Conservation (phyloP, 2,888 invertebrate species). For the Pristionchus exspectatus region DNA sequence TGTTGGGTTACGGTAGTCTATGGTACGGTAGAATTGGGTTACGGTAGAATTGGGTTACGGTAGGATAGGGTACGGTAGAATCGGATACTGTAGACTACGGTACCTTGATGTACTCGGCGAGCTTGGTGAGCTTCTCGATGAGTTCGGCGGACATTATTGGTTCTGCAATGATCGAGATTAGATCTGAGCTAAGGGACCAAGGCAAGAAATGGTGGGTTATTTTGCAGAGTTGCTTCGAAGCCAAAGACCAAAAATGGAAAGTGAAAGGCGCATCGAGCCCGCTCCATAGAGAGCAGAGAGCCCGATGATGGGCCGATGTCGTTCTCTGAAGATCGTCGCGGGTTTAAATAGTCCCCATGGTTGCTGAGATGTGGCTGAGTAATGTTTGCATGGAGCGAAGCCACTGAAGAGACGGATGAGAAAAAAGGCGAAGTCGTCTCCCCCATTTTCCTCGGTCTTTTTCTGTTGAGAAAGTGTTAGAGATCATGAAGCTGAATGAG, state of each 20-base stretch:
- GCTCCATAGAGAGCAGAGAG: neutral
- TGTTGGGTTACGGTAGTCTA: no score
- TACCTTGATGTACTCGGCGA: conserved; percentile 17
- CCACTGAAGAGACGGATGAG: neutral
- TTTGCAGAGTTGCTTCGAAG: neutral
- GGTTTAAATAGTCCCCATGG: neutral
- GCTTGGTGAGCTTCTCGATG: conserved; percentile 7
- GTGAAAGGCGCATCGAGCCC: neutral
- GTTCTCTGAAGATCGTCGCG: neutral
- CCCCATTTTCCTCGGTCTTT: no score
- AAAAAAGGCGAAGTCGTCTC: no score
- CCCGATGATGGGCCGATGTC: neutral
- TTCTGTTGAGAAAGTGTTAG: neutral
- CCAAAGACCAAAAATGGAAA: neutral
- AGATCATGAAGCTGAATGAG: neutral
- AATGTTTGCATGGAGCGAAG: neutral
- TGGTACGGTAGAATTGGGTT: no score
- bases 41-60: neutral
- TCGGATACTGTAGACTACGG: neutral
- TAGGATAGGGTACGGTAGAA: neutral
- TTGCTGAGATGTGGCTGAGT: neutral
- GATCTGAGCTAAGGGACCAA: neutral
- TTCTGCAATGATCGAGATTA: neutral
- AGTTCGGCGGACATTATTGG: conserved; percentile 32
- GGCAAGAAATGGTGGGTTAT: neutral